Base-by-base conservation (phyloP, 2,797 vertebrate genomes). In the Falco biarmicus region DNA sequence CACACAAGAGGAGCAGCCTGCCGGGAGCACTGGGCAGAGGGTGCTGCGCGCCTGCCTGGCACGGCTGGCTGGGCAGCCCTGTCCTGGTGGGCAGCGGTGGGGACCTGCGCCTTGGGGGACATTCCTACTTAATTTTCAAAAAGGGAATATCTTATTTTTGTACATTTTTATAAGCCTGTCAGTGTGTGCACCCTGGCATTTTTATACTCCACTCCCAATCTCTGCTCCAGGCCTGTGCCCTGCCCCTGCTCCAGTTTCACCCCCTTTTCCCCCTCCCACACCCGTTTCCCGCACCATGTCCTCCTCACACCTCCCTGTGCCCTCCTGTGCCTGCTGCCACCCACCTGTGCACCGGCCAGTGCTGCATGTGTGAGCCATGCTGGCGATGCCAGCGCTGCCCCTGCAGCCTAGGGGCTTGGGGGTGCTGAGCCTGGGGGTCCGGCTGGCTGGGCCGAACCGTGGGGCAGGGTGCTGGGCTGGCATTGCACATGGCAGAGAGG, bases 101-200 rank as follows among this genome's bases (percentile, higher is more conserved):
- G 94, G 43, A 80, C 7, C 1, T 57, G 87, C 69, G 39, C 71
- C 21, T 9, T 37, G 77, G 85, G 95, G 47, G 71, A 86, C 87
- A 7, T 95, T 95, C 88, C 64, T 95, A 91, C 86, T 92, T 91
- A 34, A 50, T 95, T 96, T 94, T 97, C 57, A 18, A 18, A 88
- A 92, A 87, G 91, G 93, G 90, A 97, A 89, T 96, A 94, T 96
- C 93, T 90, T 97, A 96, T 92, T 97, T 97, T 97, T 97, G 63
- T 97, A 96, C 65, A 1, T 97, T 97, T 97, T 96, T 97, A 97
- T 97, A 94, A 96, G 92, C 80, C 77, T 6, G 5, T 76, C 74
- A 47, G 56, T 3, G 29, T 91, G 93, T 82, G 87, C 54, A 73
- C 93, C 92, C 90, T 84, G 90, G 87, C 76, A 78, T 91, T 95